Percentiles rank a stretch among this genome's conserved stretches.
Conservation (phyloP, 2,888 invertebrate genomes). For the Thysanoteuthis rhombus region DNA sequence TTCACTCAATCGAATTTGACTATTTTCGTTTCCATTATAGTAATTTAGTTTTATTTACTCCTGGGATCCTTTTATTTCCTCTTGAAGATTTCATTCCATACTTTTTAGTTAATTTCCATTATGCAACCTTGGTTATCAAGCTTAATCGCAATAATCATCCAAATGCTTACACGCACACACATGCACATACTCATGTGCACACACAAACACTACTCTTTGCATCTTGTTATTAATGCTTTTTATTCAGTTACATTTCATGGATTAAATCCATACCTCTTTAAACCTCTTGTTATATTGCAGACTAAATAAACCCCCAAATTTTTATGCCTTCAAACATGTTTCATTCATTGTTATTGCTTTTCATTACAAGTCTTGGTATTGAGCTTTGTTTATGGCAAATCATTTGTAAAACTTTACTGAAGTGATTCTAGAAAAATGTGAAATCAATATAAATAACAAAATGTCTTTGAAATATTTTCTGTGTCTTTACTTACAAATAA, state of each 20-base stretch:
- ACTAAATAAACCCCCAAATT: not conserved
- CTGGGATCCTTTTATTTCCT: not conserved
- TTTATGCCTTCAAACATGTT: not conserved
- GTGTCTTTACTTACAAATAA: not conserved
- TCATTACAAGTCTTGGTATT: not conserved
- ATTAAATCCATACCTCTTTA: not conserved
- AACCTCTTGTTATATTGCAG: not conserved
- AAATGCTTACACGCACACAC: not conserved
- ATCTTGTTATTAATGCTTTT: not conserved
- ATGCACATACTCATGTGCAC: not conserved
- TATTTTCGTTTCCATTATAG: constrained; percentile 12
- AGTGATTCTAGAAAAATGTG: not conserved
- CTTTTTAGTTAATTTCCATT: constrained; percentile 12
- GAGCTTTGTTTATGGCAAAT: not conserved
- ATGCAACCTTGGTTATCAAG: not conserved
- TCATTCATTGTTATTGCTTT: not conserved
- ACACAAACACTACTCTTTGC: not conserved
- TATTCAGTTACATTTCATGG: not conserved
- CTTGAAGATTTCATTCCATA: not conserved
- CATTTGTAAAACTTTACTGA: not conserved
- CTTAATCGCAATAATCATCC: not conserved
- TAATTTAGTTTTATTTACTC: not conserved
- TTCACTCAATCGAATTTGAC: not conserved
- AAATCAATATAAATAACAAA: not conserved
- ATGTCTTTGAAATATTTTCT: not conserved